phyloP scores from a whole-genome alignment of 2,113 vertebrate species.

The Tachuris rubrigastra region DNA sequence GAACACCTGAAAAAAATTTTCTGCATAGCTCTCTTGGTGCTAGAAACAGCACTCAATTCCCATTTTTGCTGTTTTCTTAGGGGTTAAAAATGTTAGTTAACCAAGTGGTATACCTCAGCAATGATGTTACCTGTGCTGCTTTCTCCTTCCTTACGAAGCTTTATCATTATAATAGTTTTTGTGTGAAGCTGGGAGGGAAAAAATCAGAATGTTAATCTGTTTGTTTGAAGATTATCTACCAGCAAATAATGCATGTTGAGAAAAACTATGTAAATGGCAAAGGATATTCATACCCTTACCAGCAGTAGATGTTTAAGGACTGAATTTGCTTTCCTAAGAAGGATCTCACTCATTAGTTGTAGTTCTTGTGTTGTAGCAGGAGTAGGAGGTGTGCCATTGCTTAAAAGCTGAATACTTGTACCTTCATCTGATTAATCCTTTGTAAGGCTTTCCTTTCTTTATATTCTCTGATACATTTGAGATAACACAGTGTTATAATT shows the following conservation, averaged over 20 bases:
- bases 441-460: neutral
- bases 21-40: neutral
- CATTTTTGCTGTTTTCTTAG: neutral
- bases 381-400: neutral
- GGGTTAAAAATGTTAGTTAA: neutral
- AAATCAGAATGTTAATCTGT: neutral
- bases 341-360: neutral
- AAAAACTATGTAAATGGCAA: neutral
- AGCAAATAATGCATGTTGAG: neutral
- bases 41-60: neutral
- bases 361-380: neutral
- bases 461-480: neutral
- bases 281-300: neutral
- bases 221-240: neutral
- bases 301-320: neutral
- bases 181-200: neutral
- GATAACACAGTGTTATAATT: neutral
- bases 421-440: neutral
- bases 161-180: neutral
- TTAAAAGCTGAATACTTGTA: neutral
- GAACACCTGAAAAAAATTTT: neutral
- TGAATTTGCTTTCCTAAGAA: neutral
- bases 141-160: neutral
- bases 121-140: neutral
- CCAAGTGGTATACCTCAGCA: neutral